A percentile compares a stretch with the other conserved stretches of the same genome.
phyloP scores from a whole-genome alignment of 2,113 vertebrate genomes.

The Austrofundulus limnaeus region DNA sequence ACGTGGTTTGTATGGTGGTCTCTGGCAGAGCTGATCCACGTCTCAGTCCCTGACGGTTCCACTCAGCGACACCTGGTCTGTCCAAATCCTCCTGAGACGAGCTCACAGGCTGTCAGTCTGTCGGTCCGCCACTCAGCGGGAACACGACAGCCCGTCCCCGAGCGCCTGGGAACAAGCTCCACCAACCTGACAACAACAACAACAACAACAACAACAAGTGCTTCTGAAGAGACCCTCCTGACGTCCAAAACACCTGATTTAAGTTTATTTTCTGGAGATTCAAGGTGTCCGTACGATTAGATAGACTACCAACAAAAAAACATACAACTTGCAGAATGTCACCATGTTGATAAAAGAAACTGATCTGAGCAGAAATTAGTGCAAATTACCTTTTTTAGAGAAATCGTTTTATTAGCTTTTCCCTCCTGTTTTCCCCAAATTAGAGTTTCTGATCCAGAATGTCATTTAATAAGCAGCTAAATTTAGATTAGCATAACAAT shows the following conservation, averaged over 20 bases:
- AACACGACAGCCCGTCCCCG: slow-evolving; percentile 66
- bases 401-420: not conserved
- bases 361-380: not conserved
- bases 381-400: not conserved
- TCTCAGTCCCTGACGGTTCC: slow-evolving; percentile 66
- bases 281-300: no score
- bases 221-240: slow-evolving; percentile 59
- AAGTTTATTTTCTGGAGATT: slow-evolving; percentile 11
- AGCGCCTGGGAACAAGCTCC: slow-evolving; percentile 59
- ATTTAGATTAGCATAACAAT: slow-evolving; percentile 67
- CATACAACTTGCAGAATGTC: not conserved
- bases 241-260: slow-evolving; percentile 48
- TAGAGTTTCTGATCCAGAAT: slow-evolving; percentile 30
- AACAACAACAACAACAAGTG: slow-evolving; percentile 16
- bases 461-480: slow-evolving; percentile 57
- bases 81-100: slow-evolving; percentile 68
- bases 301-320: no score
- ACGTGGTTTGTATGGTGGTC: slow-evolving; percentile 43
- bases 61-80: slow-evolving; percentile 64
- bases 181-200: slow-evolving; percentile 55
- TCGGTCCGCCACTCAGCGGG: slow-evolving; percentile 63
- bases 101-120: slow-evolving; percentile 61
- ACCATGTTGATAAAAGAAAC: not conserved
- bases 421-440: not conserved
- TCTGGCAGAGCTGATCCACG: slow-evolving; percentile 50